Percentiles rank a stretch among this genome's conserved stretches.
phyloP scores from a whole-genome alignment of 2,888 invertebrate species.

The Galerucella pusilla region DNA sequence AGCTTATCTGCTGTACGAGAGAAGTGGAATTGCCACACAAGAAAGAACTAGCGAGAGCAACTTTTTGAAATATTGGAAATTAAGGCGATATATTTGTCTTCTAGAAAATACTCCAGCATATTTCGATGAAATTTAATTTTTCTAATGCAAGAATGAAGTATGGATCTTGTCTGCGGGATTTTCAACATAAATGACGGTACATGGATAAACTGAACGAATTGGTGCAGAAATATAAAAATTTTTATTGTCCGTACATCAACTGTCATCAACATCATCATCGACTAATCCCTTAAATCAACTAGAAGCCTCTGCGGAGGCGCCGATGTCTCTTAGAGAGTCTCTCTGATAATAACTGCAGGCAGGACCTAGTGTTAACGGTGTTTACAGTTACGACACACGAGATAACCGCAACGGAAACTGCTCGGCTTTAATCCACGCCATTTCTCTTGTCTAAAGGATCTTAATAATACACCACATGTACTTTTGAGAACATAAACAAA shows the following conservation, averaged over 20 bases:
- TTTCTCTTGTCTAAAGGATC: slow-evolving; percentile 45
- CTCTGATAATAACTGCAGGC: slow-evolving; percentile 42
- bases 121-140: slow-evolving; percentile 43
- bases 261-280: background rate
- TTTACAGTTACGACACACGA: slow-evolving; percentile 49
- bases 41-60: slow-evolving; percentile 25
- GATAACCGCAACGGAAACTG: slow-evolving; percentile 52
- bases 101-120: slow-evolving; percentile 37
- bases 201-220: no score
- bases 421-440: slow-evolving; percentile 51
- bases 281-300: slow-evolving; percentile 2
- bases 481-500: background rate
- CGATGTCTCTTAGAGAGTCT: slow-evolving; percentile 31
- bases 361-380: slow-evolving; percentile 43
- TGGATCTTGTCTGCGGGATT: slow-evolving; percentile 26
- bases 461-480: background rate
- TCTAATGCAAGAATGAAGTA: slow-evolving; percentile 36
- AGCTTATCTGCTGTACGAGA: slow-evolving; percentile 45
- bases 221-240: background rate
- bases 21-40: slow-evolving; percentile 39
- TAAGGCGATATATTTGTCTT: slow-evolving; percentile 48
- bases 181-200: background rate
- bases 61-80: slow-evolving; percentile 49
- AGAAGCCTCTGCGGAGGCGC: slow-evolving; percentile 45
- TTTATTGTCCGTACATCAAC: background rate